Evolutionary conservation across 2,113 vertebrate species (phyloP).

Genomic region (Merops nubicus): DNA sequence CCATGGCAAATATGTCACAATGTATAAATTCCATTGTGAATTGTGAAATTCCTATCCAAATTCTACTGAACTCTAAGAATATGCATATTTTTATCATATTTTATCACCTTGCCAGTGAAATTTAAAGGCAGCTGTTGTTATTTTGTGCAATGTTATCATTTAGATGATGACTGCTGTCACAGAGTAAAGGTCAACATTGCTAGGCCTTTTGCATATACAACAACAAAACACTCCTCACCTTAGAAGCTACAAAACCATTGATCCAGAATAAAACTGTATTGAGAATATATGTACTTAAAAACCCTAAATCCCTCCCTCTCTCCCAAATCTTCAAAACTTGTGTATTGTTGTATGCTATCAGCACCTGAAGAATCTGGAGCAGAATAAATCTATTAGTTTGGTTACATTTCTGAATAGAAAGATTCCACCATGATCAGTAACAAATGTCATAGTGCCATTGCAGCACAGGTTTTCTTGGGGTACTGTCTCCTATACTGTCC

Average conservation of each 20-base stretch:
- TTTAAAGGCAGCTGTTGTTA: background rate
- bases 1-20: background rate
- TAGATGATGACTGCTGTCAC: background rate
- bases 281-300: background rate
- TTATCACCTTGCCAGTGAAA: background rate
- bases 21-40: too few relatives aligned
- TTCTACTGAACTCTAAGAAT: background rate
- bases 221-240: background rate
- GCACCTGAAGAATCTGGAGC: background rate
- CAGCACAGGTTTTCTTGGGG: background rate
- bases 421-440: background rate
- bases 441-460: background rate
- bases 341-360: background rate
- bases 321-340: background rate
- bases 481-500: background rate
- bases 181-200: background rate
- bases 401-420: slow-evolving; percentile 6
- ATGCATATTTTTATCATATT: background rate
- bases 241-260: background rate
- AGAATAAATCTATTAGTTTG: background rate
- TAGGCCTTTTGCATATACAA: background rate
- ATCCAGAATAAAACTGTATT: background rate
- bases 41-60: background rate
- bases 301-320: accelerated
- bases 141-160: background rate